Evolutionary conservation across 2,888 invertebrate genomes (phyloP), one percentile per base, ranked within the genome.

Genomic region (Folsomia manolachei): DNA sequence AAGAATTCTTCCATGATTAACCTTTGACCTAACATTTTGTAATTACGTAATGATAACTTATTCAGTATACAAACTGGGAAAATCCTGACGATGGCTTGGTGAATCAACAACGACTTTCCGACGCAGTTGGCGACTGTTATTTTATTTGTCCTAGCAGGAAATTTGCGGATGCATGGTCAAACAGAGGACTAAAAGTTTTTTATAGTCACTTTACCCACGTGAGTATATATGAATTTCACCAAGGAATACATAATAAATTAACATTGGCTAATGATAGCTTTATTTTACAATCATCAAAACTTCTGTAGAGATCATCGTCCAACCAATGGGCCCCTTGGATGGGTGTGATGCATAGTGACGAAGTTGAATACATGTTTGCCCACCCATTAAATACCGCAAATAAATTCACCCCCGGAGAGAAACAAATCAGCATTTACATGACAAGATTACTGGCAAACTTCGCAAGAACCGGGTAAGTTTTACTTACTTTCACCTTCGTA

Each of bases 261-360:
- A n/a, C n/a, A n/a, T n/a, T n/a, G n/a, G n/a, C n/a, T n/a, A n/a
- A n/a, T n/a, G n/a, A 18, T 51, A 51, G 18, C 51, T 11, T 51
- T 51, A 51, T 51, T 51, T 51, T 9, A 51, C 23, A 21, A 61
- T 25, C 26, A 1, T 66, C 2, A 56, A 53, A 27, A 2, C 24
- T 27, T 60, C 53, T 1, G 2, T 63, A 77, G 75, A 66, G 77
- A 52, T 63, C 75, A 1, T 71, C 63, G 9, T 53, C 66, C 9
- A 78, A 75, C 65, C 75, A 75, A 4, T 78, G 78, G 78, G 71
- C 69, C 14, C 66, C 73, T 21, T 78, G 78, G 78, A 73, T 76
- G 75, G 78, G 78, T 0, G 75, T 75, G 1, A 72, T 78, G 75
- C 78, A 78, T 61, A 72, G 71, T 25, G 78, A 78, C 60, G 78